Conservation (phyloP, 2,113 vertebrate genomes). For the Caloenas nicobarica region DNA sequence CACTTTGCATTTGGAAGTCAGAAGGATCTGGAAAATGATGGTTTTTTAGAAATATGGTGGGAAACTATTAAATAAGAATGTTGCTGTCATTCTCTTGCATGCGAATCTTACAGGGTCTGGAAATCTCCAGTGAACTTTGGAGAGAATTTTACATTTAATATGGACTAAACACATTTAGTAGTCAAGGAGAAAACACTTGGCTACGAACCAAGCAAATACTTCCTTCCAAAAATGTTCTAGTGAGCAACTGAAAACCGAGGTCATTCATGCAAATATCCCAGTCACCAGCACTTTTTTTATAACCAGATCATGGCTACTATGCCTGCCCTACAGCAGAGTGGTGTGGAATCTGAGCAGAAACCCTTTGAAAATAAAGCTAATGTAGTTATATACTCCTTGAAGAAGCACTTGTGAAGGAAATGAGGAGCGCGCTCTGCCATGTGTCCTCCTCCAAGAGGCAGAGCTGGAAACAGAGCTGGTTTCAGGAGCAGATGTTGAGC, state of each 20-base stretch:
- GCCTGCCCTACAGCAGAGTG: background rate
- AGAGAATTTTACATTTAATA: constrained; percentile 24
- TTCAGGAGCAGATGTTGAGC: background rate
- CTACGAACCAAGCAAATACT: constrained; percentile 47
- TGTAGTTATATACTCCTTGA: background rate
- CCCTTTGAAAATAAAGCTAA: background rate
- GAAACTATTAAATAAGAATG: constrained; percentile 48
- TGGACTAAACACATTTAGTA: constrained; percentile 28
- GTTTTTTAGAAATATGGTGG: background rate
- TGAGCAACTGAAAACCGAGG: background rate
- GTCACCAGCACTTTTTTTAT: background rate
- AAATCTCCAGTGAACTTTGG: constrained; percentile 24
- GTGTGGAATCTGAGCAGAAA: background rate
- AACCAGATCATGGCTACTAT: background rate
- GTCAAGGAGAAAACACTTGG: constrained; percentile 57
- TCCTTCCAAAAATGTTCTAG: constrained; percentile 21
- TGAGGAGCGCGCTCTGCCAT: background rate
- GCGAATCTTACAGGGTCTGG: constrained; percentile 2
- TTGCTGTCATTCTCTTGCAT: background rate
- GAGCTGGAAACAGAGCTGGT: background rate
- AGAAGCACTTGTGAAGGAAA: background rate
- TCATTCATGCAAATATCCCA: constrained; percentile 4
- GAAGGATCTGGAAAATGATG: background rate
- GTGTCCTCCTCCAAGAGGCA: background rate
- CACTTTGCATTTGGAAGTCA: background rate